These are phyloP conservation scores for Polydesmus complanatus DNA, from an alignment of 2,888 invertebrate genomes.

Conservation along the genomic window DNA sequence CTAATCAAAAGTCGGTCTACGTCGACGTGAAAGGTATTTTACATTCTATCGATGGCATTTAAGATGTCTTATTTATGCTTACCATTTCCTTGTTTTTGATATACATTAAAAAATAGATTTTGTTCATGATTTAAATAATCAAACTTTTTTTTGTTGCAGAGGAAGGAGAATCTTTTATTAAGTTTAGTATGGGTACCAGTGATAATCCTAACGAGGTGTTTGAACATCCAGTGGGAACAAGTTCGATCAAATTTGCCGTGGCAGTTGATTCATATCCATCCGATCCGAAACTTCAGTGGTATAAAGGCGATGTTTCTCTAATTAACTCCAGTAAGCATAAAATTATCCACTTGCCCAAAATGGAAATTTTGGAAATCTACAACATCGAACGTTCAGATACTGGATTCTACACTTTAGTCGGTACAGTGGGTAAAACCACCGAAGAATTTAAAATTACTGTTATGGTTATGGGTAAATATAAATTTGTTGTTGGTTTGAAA, in stretches of 20 bases:
- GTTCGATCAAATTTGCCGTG: background rate
- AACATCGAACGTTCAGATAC: background rate
- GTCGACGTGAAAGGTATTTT: background rate
- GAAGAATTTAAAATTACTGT: background rate
- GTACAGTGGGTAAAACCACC: background rate
- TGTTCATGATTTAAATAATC: background rate
- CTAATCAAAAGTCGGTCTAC: background rate
- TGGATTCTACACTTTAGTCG: background rate
- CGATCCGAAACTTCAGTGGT: background rate
- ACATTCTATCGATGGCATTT: no score
- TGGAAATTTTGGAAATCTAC: background rate
- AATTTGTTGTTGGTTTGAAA: background rate
- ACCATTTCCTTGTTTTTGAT: no score
- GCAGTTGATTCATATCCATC: background rate
- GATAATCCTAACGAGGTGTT: background rate
- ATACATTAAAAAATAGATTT: background rate
- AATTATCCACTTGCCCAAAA: background rate
- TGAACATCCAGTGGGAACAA: background rate
- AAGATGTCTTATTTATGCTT: no score
- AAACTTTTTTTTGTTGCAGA: background rate
- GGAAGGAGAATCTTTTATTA: background rate
- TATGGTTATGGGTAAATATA: constrained; percentile 1
- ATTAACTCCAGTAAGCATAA: background rate
- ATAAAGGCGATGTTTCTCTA: background rate
- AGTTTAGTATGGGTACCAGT: background rate